Conservation (phyloP, 2,888 invertebrate species). For the Poecilobothrus nobilitatus region DNA sequence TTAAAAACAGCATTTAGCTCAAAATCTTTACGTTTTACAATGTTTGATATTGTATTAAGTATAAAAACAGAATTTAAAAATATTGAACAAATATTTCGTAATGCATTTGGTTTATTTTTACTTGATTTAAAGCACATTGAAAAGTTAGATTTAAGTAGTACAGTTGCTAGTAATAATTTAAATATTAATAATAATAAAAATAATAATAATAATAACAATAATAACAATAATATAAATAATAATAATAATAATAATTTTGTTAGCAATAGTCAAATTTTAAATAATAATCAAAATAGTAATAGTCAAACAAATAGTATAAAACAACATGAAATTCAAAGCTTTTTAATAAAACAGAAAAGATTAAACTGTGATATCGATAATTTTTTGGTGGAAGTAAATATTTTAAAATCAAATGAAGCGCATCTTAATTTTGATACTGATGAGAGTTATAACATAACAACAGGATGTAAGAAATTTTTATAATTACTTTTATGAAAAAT, state of each 20-base stretch:
- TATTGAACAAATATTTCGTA: slow-evolving; percentile 34
- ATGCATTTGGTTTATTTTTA: slow-evolving; percentile 38
- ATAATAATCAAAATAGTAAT: slow-evolving; percentile 15
- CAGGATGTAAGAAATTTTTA: slow-evolving; percentile 44
- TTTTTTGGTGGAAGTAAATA: slow-evolving; percentile 44
- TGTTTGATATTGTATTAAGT: slow-evolving; percentile 35
- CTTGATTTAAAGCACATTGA: slow-evolving; percentile 38
- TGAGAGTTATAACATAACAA: slow-evolving; percentile 63
- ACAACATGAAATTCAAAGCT: slow-evolving; percentile 22
- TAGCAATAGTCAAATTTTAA: background rate
- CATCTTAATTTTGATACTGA: slow-evolving; percentile 59
- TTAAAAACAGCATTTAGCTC: slow-evolving; percentile 59
- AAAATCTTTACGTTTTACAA: slow-evolving; percentile 50
- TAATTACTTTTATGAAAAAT: too few relatives aligned
- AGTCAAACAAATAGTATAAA: slow-evolving; percentile 19
- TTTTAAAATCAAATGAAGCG: slow-evolving; percentile 50
- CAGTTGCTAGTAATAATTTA: slow-evolving; percentile 13
- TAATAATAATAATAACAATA: slow-evolving; percentile 15
- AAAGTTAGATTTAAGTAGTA: slow-evolving; percentile 28
- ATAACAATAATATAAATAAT: slow-evolving; percentile 17
- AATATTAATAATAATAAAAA: slow-evolving; percentile 15
- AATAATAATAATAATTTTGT: slow-evolving; percentile 13
- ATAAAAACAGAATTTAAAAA: slow-evolving; percentile 35
- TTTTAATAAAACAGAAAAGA: slow-evolving; percentile 24
- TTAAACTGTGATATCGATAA: slow-evolving; percentile 36